Evolutionary conservation across 2,888 invertebrate species (phyloP), one percentile per base, ranked within the genome.

Genomic region (Ypsolopha scabrella): DNA sequence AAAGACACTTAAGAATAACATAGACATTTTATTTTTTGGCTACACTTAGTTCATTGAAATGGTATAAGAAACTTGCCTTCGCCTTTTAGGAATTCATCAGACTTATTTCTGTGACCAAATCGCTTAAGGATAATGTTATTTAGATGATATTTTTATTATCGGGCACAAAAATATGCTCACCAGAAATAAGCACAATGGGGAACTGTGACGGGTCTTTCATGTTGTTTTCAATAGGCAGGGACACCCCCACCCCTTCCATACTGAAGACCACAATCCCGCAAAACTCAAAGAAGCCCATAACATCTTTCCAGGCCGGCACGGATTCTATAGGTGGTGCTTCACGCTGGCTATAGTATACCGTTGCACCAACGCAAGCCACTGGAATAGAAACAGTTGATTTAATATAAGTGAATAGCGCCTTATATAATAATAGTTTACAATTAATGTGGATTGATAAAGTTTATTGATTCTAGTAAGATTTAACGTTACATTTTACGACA

Each of bases 231-330:
- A 85, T 83, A 0, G 85, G 82, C 34, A 85, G 53, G 0, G 80
- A 77, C 0, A 85, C 83, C 1, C 85, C 85, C 0, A 85, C 68
- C 0, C 85, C 83, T 66, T 90, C 90, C 78, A 90, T 81, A 50
- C 89, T 89, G 59, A 90, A 90, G 10, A 89, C 82, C 1, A 87
- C 89, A 0, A 89, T 89, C 10, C 89, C 90, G 54, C 88, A 88
- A 63, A 89, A 90, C 64, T 83, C 81, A 53, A 83, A 82, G 60
- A 82, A 78, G 0, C 83, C 82, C 1, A 68, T 52, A 0, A 63
- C 61, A 8, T 69, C 62, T 45, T 80, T 81, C 75, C 79, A 83
- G 0, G 63, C 73, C 0, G 82, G 81, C 1, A 75, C 64, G 1
- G 63, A 58, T 0, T 66, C 61, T 13, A 82, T 60, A 0, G 65